These are phyloP conservation scores for Callithrix jacchus DNA, from an alignment of 2,113 vertebrate genomes.

Conservation along the genomic window DNA sequence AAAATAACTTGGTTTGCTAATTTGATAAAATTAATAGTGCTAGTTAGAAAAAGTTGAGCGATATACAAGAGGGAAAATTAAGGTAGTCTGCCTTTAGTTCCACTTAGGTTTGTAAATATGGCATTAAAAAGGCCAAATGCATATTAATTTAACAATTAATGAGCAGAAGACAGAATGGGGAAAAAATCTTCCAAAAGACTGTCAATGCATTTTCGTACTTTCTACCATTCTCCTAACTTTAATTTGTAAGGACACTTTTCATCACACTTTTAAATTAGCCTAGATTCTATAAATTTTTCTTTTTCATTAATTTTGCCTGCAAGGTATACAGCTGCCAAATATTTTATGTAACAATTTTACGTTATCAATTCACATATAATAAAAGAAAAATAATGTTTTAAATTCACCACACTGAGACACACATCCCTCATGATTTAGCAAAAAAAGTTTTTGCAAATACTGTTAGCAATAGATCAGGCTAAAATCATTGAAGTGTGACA, in stretches of 20 bases:
- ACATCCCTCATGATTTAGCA: neutral
- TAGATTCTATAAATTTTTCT: slow-evolving; percentile 61
- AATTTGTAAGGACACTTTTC: slow-evolving; percentile 58
- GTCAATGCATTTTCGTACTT: slow-evolving; percentile 40
- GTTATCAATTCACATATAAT: slow-evolving; percentile 25
- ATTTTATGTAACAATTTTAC: slow-evolving; percentile 55
- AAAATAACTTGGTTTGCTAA: slow-evolving; percentile 67
- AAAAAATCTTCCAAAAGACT: slow-evolving; percentile 11
- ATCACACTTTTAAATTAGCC: slow-evolving; percentile 63
- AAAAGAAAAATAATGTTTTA: slow-evolving; percentile 36
- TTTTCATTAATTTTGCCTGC: slow-evolving; percentile 72
- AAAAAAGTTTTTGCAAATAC: slow-evolving; percentile 4
- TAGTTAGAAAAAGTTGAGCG: slow-evolving; percentile 50
- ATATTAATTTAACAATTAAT: slow-evolving; percentile 67
- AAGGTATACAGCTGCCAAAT: slow-evolving; percentile 60
- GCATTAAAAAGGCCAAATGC: slow-evolving; percentile 40
- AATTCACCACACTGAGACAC: neutral
- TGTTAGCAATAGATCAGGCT: neutral
- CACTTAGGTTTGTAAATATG: slow-evolving; percentile 43
- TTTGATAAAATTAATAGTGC: slow-evolving; percentile 63
- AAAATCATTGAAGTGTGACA: neutral
- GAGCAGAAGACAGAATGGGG: neutral
- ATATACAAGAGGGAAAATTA: slow-evolving; percentile 33
- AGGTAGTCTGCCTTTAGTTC: slow-evolving; percentile 59
- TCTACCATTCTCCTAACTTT: slow-evolving; percentile 38